A percentile compares a stretch with the other conserved stretches of the same genome.
These are phyloP conservation scores for Cygnus atratus DNA, from an alignment of 2,113 vertebrate species.

Conservation along the genomic window DNA sequence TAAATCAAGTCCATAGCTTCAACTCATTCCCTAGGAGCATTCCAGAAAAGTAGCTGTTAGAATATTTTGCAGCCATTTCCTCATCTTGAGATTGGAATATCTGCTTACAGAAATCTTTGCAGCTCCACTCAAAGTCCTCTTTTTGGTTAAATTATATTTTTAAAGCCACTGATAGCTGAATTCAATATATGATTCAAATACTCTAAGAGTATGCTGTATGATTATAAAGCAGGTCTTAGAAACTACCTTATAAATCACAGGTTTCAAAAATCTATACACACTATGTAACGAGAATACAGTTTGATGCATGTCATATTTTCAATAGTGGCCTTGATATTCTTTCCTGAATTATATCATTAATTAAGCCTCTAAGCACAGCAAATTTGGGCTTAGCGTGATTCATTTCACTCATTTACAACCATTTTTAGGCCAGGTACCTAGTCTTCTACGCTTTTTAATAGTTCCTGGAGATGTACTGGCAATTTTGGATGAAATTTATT, in stretches of 20 bases:
- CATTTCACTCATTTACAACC: not conserved
- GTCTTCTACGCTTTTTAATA: not conserved
- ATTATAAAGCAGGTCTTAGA: constrained; percentile 56
- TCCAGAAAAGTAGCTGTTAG: not conserved
- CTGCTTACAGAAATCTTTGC: constrained; percentile 2
- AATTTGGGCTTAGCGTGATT: not conserved
- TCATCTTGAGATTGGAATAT: not conserved
- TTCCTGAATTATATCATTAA: constrained; percentile 30
- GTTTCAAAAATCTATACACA: constrained; percentile 26
- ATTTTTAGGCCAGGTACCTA: not conserved
- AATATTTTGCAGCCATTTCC: constrained; percentile 26
- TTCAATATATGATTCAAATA: constrained; percentile 61
- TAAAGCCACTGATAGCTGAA: constrained; percentile 29
- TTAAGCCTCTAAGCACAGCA: not conserved
- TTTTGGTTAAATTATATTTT: constrained; percentile 48
- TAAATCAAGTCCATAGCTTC: not conserved
- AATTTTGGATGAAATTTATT: not conserved
- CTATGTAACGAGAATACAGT: not conserved
- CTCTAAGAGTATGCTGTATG: constrained; percentile 3
- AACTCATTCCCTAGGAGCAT: not conserved
- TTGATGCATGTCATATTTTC: not conserved
- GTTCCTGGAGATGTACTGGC: not conserved
- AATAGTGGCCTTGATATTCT: not conserved
- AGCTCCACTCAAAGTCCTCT: not conserved
- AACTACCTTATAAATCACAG: not conserved